These are phyloP conservation scores for Athene noctua DNA, from an alignment of 2,113 vertebrate species.

Conservation along the genomic window DNA sequence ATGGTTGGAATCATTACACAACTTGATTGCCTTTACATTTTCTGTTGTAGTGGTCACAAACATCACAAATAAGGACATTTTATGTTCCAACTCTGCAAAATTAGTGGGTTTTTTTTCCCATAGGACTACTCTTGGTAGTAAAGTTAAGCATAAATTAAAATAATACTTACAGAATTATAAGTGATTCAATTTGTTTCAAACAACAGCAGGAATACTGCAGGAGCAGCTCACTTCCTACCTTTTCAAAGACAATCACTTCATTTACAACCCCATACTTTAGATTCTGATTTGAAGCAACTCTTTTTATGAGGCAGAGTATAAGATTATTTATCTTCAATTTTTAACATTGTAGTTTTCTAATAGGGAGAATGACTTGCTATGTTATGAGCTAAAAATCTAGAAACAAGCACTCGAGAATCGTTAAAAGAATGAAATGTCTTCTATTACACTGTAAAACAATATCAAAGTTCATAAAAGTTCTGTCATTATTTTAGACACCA, in stretches of 20 bases:
- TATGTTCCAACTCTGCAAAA: not conserved
- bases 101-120: rapidly evolving
- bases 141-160: not conserved
- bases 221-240: not conserved
- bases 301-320: not conserved
- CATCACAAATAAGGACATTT: not conserved
- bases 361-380: not conserved
- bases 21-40: not conserved
- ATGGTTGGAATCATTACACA: not conserved
- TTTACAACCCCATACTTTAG: not conserved
- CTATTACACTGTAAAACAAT: not conserved
- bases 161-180: not conserved
- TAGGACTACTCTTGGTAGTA: not conserved
- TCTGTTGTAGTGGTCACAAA: not conserved
- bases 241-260: not conserved
- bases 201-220: not conserved
- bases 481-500: not conserved
- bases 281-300: not conserved
- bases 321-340: not conserved
- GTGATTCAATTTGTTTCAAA: not conserved
- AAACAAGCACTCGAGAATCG: not conserved
- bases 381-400: not conserved
- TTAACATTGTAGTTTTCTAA: not conserved
- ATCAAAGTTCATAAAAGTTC: not conserved
- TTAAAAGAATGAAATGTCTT: not conserved